Percentiles rank a stretch among this genome's conserved stretches.
These are phyloP conservation scores for Myotis myotis DNA, from an alignment of 2,797 vertebrate genomes.

Conservation along the genomic window DNA sequence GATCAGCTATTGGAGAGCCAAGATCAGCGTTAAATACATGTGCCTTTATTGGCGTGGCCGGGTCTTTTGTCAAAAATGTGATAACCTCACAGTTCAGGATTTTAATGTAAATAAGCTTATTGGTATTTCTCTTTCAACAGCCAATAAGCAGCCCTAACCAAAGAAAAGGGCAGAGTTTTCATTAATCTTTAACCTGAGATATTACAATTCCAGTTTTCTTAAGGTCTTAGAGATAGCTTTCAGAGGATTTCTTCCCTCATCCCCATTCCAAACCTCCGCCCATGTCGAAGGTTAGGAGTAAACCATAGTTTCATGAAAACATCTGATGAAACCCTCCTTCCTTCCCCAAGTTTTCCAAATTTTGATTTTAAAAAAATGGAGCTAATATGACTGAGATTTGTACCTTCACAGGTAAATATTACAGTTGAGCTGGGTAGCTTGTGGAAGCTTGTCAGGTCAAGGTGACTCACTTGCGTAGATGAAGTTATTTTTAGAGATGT, in stretches of 20 bases:
- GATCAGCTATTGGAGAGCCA: not conserved
- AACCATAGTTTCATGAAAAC: constrained; percentile 76
- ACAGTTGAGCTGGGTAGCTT: constrained; percentile 78
- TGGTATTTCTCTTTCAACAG: not conserved
- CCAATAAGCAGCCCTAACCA: not conserved
- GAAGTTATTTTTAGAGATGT: constrained; percentile 88
- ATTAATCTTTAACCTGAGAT: constrained; percentile 66
- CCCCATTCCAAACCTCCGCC: not conserved
- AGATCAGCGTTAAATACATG: constrained; percentile 25
- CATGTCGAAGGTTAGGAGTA: constrained; percentile 65
- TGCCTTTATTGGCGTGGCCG: constrained; percentile 34
- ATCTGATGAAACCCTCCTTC: constrained; percentile 38
- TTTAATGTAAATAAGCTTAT: constrained; percentile 57
- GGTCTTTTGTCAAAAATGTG: constrained; percentile 48
- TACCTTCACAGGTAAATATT: constrained; percentile 81
- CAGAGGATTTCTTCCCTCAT: constrained; percentile 67
- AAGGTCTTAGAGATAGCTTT: constrained; percentile 76
- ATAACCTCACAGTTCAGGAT: constrained; percentile 17
- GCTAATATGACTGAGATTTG: constrained; percentile 79
- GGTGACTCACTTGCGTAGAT: constrained; percentile 86
- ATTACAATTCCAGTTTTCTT: constrained; percentile 77
- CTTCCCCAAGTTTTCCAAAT: constrained; percentile 25
- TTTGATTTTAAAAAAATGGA: constrained; percentile 57
- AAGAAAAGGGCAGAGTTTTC: constrained; percentile 64
- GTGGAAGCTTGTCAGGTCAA: constrained; percentile 82